These are phyloP conservation scores for Prionailurus viverrinus DNA, from an alignment of 2,113 vertebrate genomes.

Conservation along the genomic window DNA sequence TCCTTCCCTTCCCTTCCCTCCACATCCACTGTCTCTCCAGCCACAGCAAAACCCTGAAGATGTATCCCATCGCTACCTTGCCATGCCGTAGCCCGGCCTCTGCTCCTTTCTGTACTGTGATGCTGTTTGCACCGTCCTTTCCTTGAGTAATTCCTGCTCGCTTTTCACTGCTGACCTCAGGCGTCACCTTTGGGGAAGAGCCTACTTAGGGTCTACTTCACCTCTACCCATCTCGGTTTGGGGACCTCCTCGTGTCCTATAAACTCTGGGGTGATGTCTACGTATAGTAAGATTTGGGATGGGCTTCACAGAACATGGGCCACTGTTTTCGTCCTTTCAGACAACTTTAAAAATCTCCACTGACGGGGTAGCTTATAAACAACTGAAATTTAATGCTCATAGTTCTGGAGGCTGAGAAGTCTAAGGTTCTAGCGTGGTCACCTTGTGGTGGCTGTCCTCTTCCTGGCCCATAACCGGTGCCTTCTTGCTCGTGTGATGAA, in stretches of 20 bases:
- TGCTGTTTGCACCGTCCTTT: fast-evolving
- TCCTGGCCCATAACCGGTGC: no score
- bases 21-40: not conserved
- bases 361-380: not conserved
- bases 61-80: fast-evolving
- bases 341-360: not conserved
- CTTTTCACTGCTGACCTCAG: not conserved
- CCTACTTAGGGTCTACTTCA: not conserved
- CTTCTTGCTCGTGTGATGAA: not conserved
- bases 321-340: not conserved
- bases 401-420: not conserved
- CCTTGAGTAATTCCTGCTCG: not conserved
- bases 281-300: fast-evolving
- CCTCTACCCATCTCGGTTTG: not conserved
- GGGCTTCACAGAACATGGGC: not conserved
- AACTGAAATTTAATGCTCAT: not conserved
- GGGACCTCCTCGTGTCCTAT: fast-evolving
- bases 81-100: fast-evolving
- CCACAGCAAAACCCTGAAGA: not conserved
- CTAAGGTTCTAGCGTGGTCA: no score
- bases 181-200: not conserved
- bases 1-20: fast-evolving
- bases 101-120: fast-evolving
- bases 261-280: not conserved
- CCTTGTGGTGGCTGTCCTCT: not conserved